Conservation (phyloP, 2,113 vertebrate genomes). For the Campylorhamphus procurvoides region DNA sequence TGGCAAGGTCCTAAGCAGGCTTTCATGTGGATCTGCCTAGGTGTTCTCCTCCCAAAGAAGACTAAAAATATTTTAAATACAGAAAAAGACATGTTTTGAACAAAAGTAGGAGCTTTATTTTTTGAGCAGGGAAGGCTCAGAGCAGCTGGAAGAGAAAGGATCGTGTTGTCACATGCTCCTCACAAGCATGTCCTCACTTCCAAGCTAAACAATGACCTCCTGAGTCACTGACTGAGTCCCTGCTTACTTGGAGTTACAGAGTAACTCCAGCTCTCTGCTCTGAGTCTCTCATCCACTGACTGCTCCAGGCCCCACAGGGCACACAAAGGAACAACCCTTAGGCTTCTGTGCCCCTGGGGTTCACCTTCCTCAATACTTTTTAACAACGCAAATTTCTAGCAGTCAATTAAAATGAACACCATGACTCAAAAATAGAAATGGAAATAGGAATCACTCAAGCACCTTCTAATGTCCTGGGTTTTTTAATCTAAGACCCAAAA, state of each 20-base stretch:
- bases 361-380: not conserved
- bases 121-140: not conserved
- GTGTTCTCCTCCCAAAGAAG: not conserved
- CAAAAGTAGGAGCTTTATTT: not conserved
- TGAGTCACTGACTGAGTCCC: not conserved
- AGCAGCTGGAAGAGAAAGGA: not conserved
- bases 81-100: not conserved
- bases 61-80: not conserved
- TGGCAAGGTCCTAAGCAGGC: not conserved
- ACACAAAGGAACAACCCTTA: not conserved
- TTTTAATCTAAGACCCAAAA: not conserved
- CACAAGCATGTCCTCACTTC: not conserved
- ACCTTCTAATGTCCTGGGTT: not conserved
- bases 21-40: not conserved
- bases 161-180: not conserved
- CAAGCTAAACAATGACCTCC: not conserved
- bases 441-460: not conserved
- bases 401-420: not conserved
- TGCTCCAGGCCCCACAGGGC: not conserved
- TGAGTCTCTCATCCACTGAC: not conserved
- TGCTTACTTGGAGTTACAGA: not conserved
- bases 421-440: not conserved
- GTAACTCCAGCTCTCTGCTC: not conserved
- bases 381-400: not conserved
- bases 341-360: not conserved